A percentile compares a stretch with the other conserved stretches of the same genome.
Conservation (phyloP, 2,797 vertebrate genomes). For the Schizopygopsis malacanthus region DNA sequence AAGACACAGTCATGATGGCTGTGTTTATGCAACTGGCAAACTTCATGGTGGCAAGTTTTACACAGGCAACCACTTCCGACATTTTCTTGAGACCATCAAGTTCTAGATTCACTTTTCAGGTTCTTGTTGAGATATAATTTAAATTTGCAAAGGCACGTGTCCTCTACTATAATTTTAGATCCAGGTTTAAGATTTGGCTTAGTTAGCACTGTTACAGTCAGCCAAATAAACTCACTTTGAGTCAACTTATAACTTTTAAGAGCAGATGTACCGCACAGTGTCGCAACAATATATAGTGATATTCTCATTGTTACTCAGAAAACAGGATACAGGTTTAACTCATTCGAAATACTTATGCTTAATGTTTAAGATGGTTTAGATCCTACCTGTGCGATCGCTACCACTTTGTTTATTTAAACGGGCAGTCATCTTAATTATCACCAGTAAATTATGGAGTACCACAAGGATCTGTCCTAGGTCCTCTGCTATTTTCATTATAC, state of each 20-base stretch:
- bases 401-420: too few species aligned
- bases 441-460: too few species aligned
- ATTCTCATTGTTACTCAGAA: too few species aligned
- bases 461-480: too few species aligned
- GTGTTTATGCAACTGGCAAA: not conserved
- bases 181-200: constrained; percentile 19
- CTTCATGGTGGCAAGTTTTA: not conserved
- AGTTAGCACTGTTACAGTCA: not conserved
- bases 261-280: not conserved
- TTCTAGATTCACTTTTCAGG: not conserved
- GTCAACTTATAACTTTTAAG: constrained; percentile 1
- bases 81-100: not conserved
- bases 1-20: not conserved
- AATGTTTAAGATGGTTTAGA: too few species aligned
- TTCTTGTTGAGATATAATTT: constrained; percentile 10
- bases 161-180: not conserved
- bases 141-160: not conserved
- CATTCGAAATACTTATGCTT: too few species aligned
- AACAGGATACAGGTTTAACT: too few species aligned
- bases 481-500: too few species aligned
- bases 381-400: too few species aligned
- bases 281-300: too few species aligned
- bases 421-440: too few species aligned
- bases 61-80: not conserved
- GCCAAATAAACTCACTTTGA: constrained; percentile 24